phyloP scores from a whole-genome alignment of 2,888 invertebrate genomes.

The Callimorpha dominula region DNA sequence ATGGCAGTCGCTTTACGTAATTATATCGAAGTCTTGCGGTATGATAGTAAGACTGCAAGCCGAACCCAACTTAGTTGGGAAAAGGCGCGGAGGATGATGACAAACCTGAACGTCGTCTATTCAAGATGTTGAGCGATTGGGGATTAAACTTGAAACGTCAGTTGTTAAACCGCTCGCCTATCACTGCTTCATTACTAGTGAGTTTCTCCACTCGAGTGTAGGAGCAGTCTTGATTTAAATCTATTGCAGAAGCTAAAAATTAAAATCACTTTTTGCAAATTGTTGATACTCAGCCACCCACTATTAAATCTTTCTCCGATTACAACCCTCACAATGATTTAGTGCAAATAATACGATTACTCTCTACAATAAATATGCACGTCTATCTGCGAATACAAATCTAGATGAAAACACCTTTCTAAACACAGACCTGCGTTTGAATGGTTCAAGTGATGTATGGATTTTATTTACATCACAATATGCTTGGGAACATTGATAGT shows the following conservation, averaged over 20 bases:
- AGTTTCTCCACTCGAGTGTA: background rate
- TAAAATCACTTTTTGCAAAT: background rate
- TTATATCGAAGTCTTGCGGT: no score
- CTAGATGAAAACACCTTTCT: constrained; percentile 49
- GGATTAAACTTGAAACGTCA: background rate
- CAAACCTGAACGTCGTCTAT: no score
- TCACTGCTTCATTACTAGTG: background rate
- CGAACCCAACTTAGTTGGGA: no score
- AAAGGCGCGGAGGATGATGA: no score
- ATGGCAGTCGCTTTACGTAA: no score
- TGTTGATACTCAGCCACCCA: background rate
- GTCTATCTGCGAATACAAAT: constrained; percentile 42
- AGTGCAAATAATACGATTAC: constrained; percentile 17
- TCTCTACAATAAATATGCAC: constrained; percentile 38
- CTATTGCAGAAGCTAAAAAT: background rate
- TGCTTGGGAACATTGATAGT: background rate
- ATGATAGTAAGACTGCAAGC: no score
- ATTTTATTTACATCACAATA: constrained; percentile 28
- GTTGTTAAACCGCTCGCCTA: background rate
- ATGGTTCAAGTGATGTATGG: constrained; percentile 29
- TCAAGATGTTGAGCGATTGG: background rate
- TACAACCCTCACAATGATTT: constrained; percentile 15
- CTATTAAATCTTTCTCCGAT: constrained; percentile 7
- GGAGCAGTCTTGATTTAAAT: background rate
- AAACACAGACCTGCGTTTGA: constrained; percentile 29